Percentiles rank a stretch among this genome's conserved stretches.
Evolutionary conservation across 2,797 vertebrate genomes (phyloP).

Genomic region (Dicrostonyx torquatus): DNA sequence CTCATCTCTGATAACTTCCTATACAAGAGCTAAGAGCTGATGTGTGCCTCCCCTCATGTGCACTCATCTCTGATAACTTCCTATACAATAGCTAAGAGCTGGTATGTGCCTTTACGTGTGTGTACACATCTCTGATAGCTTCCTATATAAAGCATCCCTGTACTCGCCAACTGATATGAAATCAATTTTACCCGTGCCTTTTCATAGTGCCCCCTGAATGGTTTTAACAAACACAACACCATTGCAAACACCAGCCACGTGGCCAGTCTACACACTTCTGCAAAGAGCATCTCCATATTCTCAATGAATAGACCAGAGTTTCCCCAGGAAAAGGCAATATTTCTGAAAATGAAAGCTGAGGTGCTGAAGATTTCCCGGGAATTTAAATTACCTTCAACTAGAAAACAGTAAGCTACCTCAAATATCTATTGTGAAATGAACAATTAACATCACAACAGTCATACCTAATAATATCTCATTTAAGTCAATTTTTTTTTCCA

Average conservation of each 20-base stretch:
- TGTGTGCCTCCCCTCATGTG: no score
- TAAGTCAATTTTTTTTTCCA: neutral
- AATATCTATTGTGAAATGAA: slow-evolving; percentile 49
- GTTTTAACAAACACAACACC: slow-evolving; percentile 56
- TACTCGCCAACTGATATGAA: slow-evolving; percentile 18
- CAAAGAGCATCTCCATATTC: slow-evolving; percentile 45
- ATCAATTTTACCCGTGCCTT: slow-evolving; percentile 1
- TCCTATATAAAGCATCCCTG: slow-evolving; percentile 8
- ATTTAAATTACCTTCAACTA: slow-evolving; percentile 3
- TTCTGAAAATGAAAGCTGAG: slow-evolving; percentile 57
- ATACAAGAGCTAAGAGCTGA: no score
- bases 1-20: no score
- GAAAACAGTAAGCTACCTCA: slow-evolving; percentile 59
- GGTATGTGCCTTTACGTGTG: neutral
- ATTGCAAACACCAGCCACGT: slow-evolving; percentile 27
- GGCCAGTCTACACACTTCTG: neutral
- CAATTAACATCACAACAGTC: neutral
- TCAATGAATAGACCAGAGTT: slow-evolving; percentile 59
- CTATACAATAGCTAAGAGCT: neutral
- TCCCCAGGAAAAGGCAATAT: slow-evolving; percentile 29
- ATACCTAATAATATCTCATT: neutral
- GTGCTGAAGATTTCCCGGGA: slow-evolving; percentile 48
- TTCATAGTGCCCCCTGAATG: slow-evolving; percentile 63
- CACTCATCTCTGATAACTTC: no score
- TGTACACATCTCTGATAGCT: neutral